Evolutionary conservation across 2,797 vertebrate species (phyloP), one percentile per base, ranked within the genome.

Genomic region (Oreochromis mossambicus): DNA sequence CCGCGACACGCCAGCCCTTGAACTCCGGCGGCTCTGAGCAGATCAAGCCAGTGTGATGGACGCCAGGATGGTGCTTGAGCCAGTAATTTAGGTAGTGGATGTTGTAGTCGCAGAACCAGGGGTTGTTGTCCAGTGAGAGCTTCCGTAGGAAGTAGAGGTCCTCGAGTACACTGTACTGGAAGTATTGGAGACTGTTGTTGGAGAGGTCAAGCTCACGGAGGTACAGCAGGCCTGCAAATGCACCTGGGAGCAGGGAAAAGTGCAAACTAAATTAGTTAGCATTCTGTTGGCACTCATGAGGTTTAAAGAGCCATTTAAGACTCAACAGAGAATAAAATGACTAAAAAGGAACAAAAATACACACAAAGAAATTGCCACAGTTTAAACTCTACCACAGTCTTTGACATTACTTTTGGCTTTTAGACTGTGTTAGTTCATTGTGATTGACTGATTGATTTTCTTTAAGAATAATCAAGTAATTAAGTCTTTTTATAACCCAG

Each of bases 21-120:
- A 98, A 99, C 92, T 99, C 98, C 38, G 91, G 93, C 0, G 99
- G 99, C 17, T 78, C 95, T 70, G 96, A 96, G 94, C 99, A 99
- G 86, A 96, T 94, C 81, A 99, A 96, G 73, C 98, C 98, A 0
- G 91, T 97, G 92, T 97, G 95, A 77, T 94, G 93, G 76, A 99
- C 97, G 0, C 96, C 96, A 2, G 97, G 97, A 88, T 99, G 99
- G 83, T 98, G 98, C 90, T 97, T 98, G 82, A 99, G 93, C 99
- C 99, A 99, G 93, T 99, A 99, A 94, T 97, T 97, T 94, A 99
- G 95, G 93, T 99, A 99, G 94, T 99, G 99, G 91, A 99, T 99
- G 94, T 97, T 97, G 94, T 99, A 99, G 94, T 99, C 98, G 77
- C 99, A 99, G 92, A 97, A 95, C 99, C 99, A 99, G 48, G 97